These are phyloP conservation scores for Campoletis sonorensis DNA, from an alignment of 1,140 invertebrate species.

Conservation along the genomic window DNA sequence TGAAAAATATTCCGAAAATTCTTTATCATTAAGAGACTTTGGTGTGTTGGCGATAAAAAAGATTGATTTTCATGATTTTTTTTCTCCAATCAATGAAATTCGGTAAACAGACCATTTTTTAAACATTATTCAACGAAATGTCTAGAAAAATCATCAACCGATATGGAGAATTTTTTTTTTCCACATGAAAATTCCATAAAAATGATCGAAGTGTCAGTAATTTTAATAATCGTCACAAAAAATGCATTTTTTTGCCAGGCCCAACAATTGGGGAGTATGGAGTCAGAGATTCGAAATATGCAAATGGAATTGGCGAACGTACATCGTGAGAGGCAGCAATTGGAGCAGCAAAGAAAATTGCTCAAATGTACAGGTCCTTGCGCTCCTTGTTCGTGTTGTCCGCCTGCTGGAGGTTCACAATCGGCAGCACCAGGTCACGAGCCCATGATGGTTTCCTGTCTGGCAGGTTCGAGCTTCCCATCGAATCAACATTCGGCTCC, in stretches of 20 bases:
- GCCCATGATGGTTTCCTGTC: constrained; percentile 21
- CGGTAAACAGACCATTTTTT: no score
- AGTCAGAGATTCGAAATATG: constrained; percentile 79
- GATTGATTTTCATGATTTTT: no score
- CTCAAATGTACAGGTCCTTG: constrained; percentile 70
- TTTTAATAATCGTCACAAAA: no score
- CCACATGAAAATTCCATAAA: no score
- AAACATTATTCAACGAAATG: no score
- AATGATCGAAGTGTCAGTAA: no score
- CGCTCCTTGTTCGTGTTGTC: constrained; percentile 61
- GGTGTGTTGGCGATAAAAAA: no score
- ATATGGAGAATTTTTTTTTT: no score
- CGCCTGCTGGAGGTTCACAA: constrained; percentile 38
- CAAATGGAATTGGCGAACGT: constrained; percentile 79
- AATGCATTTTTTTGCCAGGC: constrained; percentile 72
- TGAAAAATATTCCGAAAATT: not conserved
- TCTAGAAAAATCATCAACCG: no score
- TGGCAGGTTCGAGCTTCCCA: not conserved
- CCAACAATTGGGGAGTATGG: constrained; percentile 80
- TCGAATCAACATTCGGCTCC: not conserved
- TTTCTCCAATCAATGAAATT: no score
- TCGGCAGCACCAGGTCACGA: constrained; percentile 1
- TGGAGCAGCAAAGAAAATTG: constrained; percentile 76
- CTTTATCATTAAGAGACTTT: not conserved
- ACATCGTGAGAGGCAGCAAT: constrained; percentile 77